Evolutionary conservation across 2,797 vertebrate species (phyloP).

Genomic region (Cynodonichthys magdalenae): DNA sequence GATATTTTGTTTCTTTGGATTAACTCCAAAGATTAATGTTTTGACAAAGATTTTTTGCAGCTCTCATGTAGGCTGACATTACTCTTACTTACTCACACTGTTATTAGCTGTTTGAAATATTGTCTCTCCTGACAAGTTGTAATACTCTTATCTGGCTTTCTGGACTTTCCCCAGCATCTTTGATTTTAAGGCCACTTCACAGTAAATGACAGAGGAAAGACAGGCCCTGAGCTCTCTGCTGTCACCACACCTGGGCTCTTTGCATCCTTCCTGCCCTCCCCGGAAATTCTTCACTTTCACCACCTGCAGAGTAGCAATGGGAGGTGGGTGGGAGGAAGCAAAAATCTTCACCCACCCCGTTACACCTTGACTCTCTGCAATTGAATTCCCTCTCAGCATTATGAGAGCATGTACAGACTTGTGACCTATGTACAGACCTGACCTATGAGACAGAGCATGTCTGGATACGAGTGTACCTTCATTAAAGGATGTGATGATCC

Average conservation of each 20-base stretch:
- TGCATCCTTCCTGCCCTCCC: constrained; percentile 76
- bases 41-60: constrained; percentile 3
- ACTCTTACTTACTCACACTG: constrained; percentile 21
- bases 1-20: too few species aligned
- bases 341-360: constrained; percentile 21
- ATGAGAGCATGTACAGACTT: constrained; percentile 53
- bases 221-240: constrained; percentile 41
- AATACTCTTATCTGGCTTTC: constrained; percentile 31
- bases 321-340: constrained; percentile 16
- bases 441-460: background rate
- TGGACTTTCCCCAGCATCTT: constrained; percentile 61
- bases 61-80: background rate
- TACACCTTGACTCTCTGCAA: constrained; percentile 55
- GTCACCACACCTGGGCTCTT: constrained; percentile 70
- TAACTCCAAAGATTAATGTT: too few species aligned
- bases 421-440: too few species aligned
- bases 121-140: constrained; percentile 42
- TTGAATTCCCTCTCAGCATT: constrained; percentile 48
- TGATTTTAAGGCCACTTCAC: constrained; percentile 45
- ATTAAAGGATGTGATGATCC: background rate
- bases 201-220: constrained; percentile 70
- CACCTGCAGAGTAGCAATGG: constrained; percentile 68
- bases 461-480: background rate
- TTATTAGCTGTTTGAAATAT: constrained; percentile 55
- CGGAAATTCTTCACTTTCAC: constrained; percentile 81